Evolutionary conservation across 2,797 vertebrate species (phyloP).

Genomic region (Amniataba percoides): DNA sequence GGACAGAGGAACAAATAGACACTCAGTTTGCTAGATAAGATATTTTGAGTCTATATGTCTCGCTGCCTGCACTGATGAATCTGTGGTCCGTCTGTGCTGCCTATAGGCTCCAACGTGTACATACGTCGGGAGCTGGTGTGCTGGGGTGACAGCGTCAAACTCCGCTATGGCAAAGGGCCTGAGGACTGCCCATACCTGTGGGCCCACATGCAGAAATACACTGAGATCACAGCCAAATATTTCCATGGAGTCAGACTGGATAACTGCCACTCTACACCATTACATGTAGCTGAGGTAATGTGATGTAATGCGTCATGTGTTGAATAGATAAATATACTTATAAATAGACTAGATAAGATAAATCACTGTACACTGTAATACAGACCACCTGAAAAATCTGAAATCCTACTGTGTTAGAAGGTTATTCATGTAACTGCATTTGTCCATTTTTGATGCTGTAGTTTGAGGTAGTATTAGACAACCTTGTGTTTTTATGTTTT

Average conservation of each 20-base stretch:
- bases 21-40: too few species aligned
- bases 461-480: neutral
- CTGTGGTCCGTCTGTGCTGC: conserved; percentile 32
- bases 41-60: neutral
- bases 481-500: neutral
- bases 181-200: conserved; percentile 96
- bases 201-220: conserved; percentile 96
- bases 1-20: neutral
- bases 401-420: neutral
- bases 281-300: conserved; percentile 96
- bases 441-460: neutral
- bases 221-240: conserved; percentile 91
- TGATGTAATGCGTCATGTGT: conserved; percentile 66
- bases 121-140: conserved; percentile 95
- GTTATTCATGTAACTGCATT: neutral
- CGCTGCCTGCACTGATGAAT: conserved; percentile 15
- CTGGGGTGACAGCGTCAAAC: conserved; percentile 97
- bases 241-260: conserved; percentile 95
- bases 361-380: neutral
- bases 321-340: neutral
- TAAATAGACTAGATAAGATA: neutral
- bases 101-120: conserved; percentile 91
- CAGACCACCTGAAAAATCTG: too few species aligned
- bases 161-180: conserved; percentile 92
- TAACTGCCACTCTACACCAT: conserved; percentile 97